Conservation (phyloP, 2,113 vertebrate species). For the Saccopteryx bilineata region DNA sequence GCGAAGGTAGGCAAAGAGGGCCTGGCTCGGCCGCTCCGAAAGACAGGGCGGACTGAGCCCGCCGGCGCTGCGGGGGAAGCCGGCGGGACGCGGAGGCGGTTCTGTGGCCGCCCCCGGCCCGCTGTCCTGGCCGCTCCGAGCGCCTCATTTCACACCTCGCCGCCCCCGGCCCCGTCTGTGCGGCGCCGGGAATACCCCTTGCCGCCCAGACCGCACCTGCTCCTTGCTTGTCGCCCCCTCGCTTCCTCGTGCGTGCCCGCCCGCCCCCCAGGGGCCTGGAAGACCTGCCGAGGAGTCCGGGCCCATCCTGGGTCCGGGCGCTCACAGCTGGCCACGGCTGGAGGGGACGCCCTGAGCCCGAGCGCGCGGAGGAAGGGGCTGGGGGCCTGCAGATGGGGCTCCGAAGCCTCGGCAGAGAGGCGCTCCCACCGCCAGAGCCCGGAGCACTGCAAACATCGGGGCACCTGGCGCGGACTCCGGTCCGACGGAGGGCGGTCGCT, state of each 20-base stretch:
- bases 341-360: slow-evolving; percentile 42
- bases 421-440: background rate
- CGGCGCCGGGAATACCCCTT: slow-evolving; percentile 83
- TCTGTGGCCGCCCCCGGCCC: slow-evolving; percentile 80
- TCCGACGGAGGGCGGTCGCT: slow-evolving; percentile 63
- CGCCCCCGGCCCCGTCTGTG: slow-evolving; percentile 85
- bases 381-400: background rate
- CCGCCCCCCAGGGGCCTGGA: background rate
- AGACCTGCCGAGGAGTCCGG: background rate
- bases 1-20: slow-evolving; percentile 1
- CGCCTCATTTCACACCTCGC: slow-evolving; percentile 84
- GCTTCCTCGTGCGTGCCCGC: slow-evolving; percentile 13
- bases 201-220: slow-evolving; percentile 84
- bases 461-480: background rate
- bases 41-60: background rate
- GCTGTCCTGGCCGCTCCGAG: slow-evolving; percentile 73
- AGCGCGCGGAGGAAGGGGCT: background rate
- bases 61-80: slow-evolving; percentile 43
- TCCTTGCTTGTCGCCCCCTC: slow-evolving; percentile 71
- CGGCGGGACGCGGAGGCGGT: slow-evolving; percentile 70
- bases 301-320: background rate
- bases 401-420: background rate
- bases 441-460: slow-evolving; percentile 40
- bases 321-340: slow-evolving; percentile 9
- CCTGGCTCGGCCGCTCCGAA: background rate